Percentiles rank a stretch among this genome's conserved stretches.
Evolutionary conservation across 2,888 invertebrate species (phyloP).

Genomic region (Thera britannica): DNA sequence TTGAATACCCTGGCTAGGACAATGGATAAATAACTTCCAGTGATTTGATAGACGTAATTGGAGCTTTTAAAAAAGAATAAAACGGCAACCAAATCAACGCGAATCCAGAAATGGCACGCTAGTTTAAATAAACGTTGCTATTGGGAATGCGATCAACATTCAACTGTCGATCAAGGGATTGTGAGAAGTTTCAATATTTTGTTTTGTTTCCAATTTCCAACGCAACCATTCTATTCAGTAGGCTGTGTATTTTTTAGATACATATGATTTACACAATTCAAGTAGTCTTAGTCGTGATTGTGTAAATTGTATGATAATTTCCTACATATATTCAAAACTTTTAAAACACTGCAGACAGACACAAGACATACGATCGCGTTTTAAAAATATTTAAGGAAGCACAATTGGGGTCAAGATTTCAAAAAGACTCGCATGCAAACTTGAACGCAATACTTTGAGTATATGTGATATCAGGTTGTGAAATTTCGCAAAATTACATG

Average conservation of each 20-base stretch:
- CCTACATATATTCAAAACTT: background rate
- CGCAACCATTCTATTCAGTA: background rate
- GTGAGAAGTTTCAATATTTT: background rate
- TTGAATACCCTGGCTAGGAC: too few relatives aligned
- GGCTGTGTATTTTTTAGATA: too few relatives aligned
- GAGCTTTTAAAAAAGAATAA: background rate
- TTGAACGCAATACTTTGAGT: constrained; percentile 29
- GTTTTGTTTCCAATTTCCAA: background rate
- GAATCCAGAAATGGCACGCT: background rate
- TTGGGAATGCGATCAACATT: background rate
- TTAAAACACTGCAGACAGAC: constrained; percentile 3
- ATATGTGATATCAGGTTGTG: constrained; percentile 34
- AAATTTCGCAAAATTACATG: constrained; percentile 37
- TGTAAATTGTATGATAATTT: constrained; percentile 2
- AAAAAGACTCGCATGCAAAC: constrained; percentile 23
- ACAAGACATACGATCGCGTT: constrained; percentile 21
- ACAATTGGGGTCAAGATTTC: constrained; percentile 31
- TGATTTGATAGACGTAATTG: too few relatives aligned
- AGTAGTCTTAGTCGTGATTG: too few relatives aligned
- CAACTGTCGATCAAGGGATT: background rate
- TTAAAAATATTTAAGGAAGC: constrained; percentile 30
- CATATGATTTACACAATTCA: too few relatives aligned
- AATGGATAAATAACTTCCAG: too few relatives aligned
- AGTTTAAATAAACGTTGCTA: background rate
- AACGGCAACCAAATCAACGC: background rate